Base-by-base conservation (phyloP, 2,888 invertebrate species). In the Allophyes oxyacanthae region DNA sequence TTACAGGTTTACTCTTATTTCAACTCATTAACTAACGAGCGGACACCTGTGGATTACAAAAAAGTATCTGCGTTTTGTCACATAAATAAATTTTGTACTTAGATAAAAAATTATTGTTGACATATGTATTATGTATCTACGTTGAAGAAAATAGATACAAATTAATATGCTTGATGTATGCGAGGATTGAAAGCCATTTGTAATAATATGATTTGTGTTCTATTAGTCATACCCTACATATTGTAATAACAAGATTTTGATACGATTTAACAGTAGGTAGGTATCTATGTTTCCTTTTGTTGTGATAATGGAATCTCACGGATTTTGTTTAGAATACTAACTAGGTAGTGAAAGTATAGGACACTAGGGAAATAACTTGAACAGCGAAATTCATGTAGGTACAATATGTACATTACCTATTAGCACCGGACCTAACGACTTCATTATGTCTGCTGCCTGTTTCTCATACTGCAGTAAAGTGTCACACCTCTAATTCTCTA, bases 341-440 rank as follows among this genome's bases (percentile, higher is more conserved):
- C 2, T 20, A 20, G 20, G 4, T 20, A 52, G 68, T 59, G 60
- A 59, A 66, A 67, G 62, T 67, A 34, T 49, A 45, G 44, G 72
- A 26, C 68, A 50, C 68, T 28, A 34, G 61, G 72, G 72, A 65
- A 50, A 71, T 50, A 50, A 46, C 15, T 42, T 44, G n/a, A 37
- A 66, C 68, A 60, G 52, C 48, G 44, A 49, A 52, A 49, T 72
- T 68, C 41, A 72, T 67, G n/a, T n/a, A n/a, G n/a, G n/a, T n/a
- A n/a, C n/a, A n/a, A n/a, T n/a, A n/a, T n/a, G 72, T 44, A 43
- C 49, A 50, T 34, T 15, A 45, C 37, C 30, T 59, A 67, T 59
- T 66, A 59, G 26, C 38, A 28, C 10, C 11, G 37, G 26, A 43
- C 32, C 45, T 43, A 63, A 69, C 48, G 57, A 64, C 44, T 66